Percentiles rank a stretch among this genome's conserved stretches.
Conservation (phyloP, 2,888 invertebrate species). For the Alviniconcha strummeri region DNA sequence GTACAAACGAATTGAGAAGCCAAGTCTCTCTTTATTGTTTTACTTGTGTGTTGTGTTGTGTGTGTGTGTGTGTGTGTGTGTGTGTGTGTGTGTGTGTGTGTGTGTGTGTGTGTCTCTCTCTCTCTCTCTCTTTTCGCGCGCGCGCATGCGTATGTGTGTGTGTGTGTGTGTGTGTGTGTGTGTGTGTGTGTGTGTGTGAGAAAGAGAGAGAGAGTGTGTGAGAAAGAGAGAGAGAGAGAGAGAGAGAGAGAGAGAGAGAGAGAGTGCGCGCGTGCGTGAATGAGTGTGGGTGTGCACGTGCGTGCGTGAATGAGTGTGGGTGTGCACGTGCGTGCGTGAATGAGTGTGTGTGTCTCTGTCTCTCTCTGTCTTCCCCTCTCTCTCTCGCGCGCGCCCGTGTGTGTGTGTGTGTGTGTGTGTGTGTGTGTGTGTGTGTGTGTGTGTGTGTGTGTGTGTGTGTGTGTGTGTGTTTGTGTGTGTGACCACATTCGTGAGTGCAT, state of each 20-base stretch:
- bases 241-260: background rate
- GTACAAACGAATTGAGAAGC: too few species aligned
- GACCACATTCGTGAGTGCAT: background rate
- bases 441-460: constrained; percentile 8
- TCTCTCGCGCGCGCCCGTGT: too few species aligned
- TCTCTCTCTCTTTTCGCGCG: constrained; percentile 5
- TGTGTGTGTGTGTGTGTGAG: background rate
- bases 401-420: too few species aligned
- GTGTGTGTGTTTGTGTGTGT: background rate
- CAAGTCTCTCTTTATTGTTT: too few species aligned
- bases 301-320: background rate
- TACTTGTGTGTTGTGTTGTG: background rate
- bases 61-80: constrained; percentile 12
- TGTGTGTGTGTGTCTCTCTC: background rate
- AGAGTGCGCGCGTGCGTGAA: background rate
- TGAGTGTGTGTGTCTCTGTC: background rate
- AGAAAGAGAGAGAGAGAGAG: too few species aligned
- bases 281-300: background rate
- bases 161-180: constrained; percentile 9
- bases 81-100: constrained; percentile 16
- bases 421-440: background rate
- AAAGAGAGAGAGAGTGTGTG: too few species aligned
- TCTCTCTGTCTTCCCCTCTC: too few species aligned
- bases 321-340: background rate
- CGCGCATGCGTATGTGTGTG: too few species aligned